These are phyloP conservation scores for Heterochromis multidens DNA, from an alignment of 2,113 vertebrate genomes.

Conservation along the genomic window DNA sequence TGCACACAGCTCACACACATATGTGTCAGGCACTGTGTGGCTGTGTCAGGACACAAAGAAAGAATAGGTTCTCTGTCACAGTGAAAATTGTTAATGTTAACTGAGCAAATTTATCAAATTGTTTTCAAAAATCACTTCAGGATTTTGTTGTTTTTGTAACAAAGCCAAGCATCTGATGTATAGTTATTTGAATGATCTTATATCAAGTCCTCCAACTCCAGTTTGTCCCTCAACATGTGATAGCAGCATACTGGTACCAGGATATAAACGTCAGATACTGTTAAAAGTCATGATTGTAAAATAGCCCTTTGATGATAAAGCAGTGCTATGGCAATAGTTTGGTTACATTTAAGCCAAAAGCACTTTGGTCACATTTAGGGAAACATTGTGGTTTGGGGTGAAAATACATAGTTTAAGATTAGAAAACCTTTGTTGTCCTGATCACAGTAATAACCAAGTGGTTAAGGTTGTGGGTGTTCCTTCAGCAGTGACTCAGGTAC, in stretches of 20 bases:
- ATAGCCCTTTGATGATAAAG: not conserved
- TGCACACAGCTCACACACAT: not conserved
- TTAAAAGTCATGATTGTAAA: not conserved
- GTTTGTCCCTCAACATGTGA: not conserved
- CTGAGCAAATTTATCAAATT: not conserved
- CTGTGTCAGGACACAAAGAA: not conserved
- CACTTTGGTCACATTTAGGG: not conserved
- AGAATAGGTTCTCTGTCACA: accelerated
- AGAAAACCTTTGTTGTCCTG: not conserved
- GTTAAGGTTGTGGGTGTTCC: not conserved
- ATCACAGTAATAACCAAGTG: not conserved
- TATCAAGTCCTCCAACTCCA: not conserved
- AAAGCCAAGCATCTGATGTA: not conserved
- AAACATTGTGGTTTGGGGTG: not conserved
- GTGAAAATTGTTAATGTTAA: accelerated
- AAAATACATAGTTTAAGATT: not conserved
- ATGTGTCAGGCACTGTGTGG: not conserved
- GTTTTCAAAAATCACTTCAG: not conserved
- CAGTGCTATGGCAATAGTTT: not conserved
- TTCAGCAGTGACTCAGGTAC: not conserved
- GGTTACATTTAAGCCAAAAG: not conserved
- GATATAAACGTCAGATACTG: not conserved
- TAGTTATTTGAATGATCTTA: not conserved
- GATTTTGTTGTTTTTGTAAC: not conserved
- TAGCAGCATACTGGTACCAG: not conserved